Conservation (phyloP, 2,797 vertebrate species). For the Alosa sapidissima region DNA sequence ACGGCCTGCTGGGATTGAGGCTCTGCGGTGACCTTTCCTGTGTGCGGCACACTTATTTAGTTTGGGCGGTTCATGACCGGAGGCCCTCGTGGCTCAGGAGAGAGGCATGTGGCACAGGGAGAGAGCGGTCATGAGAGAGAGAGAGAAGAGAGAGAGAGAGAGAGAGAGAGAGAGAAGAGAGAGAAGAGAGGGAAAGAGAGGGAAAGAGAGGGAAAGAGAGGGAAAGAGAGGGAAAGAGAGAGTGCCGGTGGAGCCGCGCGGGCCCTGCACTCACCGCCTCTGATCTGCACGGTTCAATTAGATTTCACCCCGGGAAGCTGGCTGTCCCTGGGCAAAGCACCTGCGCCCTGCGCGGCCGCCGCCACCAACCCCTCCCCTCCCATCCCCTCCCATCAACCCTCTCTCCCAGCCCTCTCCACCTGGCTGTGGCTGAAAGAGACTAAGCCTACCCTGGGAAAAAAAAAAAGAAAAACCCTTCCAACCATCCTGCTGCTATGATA, state of each 20-base stretch:
- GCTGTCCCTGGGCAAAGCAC: conserved; percentile 71
- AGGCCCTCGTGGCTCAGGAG: conserved; percentile 33
- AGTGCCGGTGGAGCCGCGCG: conserved; percentile 17
- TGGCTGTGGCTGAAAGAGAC: conserved; percentile 3
- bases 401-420: background rate
- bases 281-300: conserved; percentile 82
- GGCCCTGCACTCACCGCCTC: conserved; percentile 67
- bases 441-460: background rate
- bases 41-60: conserved; percentile 52
- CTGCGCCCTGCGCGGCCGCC: conserved; percentile 60
- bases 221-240: conserved; percentile 41
- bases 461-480: background rate
- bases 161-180: conserved; percentile 45
- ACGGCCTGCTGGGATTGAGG: conserved; percentile 60
- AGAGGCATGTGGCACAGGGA: conserved; percentile 60
- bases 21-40: conserved; percentile 71
- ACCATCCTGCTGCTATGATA: background rate
- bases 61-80: conserved; percentile 42
- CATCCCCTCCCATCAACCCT: background rate
- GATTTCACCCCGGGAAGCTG: conserved; percentile 77
- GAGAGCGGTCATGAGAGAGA: conserved; percentile 70
- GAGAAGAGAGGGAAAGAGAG: conserved; percentile 61
- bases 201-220: conserved; percentile 21
- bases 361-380: conserved; percentile 20
- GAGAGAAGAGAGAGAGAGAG: conserved; percentile 8